phyloP scores from a whole-genome alignment of 2,113 vertebrate genomes.

The Vidua chalybeata region DNA sequence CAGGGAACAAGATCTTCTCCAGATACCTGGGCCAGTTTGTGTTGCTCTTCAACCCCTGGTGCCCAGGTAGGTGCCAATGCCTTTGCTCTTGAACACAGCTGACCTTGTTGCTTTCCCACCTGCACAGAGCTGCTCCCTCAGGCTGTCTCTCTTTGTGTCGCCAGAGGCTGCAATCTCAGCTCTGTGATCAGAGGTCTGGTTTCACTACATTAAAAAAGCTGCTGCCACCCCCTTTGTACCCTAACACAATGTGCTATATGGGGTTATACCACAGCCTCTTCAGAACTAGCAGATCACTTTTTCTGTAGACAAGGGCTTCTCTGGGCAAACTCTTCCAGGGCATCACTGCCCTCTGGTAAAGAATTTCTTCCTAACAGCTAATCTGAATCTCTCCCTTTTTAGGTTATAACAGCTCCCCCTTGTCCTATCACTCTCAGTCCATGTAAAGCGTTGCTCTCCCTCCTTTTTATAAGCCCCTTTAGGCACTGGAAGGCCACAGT shows the following conservation, averaged over 20 bases:
- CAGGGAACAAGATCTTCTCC: conserved; percentile 55
- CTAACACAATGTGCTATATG: neutral
- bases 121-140: neutral
- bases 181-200: neutral
- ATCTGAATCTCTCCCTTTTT: neutral
- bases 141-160: neutral
- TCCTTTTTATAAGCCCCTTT: neutral
- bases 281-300: neutral
- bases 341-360: neutral
- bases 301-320: neutral
- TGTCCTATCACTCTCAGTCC: neutral
- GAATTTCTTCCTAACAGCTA: neutral
- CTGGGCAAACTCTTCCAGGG: neutral
- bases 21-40: conserved; percentile 76
- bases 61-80: conserved; percentile 76
- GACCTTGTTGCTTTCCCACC: neutral
- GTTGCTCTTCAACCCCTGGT: conserved; percentile 94
- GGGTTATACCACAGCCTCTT: neutral
- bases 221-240: neutral
- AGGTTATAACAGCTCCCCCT: neutral
- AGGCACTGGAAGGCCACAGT: neutral
- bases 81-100: neutral
- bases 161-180: neutral
- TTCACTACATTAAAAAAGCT: neutral
- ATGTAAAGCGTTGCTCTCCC: neutral